Evolutionary conservation across 2,797 vertebrate genomes (phyloP), one percentile per base, ranked within the genome.

Genomic region (Hydrolagus colliei): DNA sequence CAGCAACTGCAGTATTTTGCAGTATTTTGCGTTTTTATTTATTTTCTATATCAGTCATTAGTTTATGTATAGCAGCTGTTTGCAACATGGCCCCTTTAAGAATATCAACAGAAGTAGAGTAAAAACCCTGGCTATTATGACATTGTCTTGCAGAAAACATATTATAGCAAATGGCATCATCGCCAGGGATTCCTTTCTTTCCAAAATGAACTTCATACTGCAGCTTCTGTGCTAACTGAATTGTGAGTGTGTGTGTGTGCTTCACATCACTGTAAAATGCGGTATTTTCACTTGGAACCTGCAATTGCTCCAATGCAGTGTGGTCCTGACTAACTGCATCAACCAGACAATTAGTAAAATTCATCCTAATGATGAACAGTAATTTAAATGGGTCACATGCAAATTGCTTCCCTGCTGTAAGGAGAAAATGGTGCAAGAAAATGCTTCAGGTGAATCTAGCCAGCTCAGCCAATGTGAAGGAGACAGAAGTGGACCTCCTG

Each of bases 301-400:
- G 18, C 22, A 61, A 62, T 78, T 67, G 27, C 14, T 67, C 62
- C 22, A 80, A 63, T 67, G 27, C 14, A 35, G 13, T 67, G 62
- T 32, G 7, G 22, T 18, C 63, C 12, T 35, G 27, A 65, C 62
- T 67, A 80, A 80, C 35, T 14, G 27, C 77, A 80, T 65, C 4
- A 8, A 22, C 77, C 65, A 0, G 22, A 22, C 62, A 80, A 67
- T 67, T 80, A 63, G 27, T 22, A 63, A 79, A 79, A 63, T 67
- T 1, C 78, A 80, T 14, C 7, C 14, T 18, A 67, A 35, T 80
- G 62, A 67, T 63, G 62, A 9, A 16, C 6, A 80, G 62, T 80
- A 61, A 80, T 67, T 32, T 80, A 67, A 80, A 80, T 80, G 62
- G 78, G 78, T 80, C 62, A 80, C 62, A 80, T 80, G 14, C 62